Base-by-base conservation (phyloP, 2,797 vertebrate species). In the Halcyon smyrnensis region DNA sequence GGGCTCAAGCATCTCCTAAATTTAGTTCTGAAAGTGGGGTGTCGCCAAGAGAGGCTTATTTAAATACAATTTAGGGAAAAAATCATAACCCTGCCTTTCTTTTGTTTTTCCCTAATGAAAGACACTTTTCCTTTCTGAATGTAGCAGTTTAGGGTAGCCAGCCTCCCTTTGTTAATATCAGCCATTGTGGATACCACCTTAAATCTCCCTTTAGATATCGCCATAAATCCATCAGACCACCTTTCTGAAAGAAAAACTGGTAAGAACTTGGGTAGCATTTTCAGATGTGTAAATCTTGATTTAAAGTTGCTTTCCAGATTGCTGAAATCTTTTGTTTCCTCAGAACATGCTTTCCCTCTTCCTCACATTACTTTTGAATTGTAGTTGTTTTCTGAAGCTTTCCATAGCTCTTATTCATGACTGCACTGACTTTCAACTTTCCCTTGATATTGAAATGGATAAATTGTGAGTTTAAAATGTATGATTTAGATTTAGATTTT, bases 401-500 rank as follows among this genome's bases (percentile, higher is more conserved):
- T 98, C 93, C 76, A 80, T 76, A 97, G 94, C 90, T 92, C 93
- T 97, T 98, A 97, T 97, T 98, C 96, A 97, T 92, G 87, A 91
- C 96, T 97, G 84, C 93, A 90, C 88, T 93, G 93, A 94, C 90
- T 97, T 97, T 97, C 97, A 97, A 97, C 94, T 97, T 97, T 95
- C 91, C 84, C 96, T 96, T 97, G 97, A 94, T 96, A 98, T 97
- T 98, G 96, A 98, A 97, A 97, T 94, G 87, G 87, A 96, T 97
- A 98, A 98, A 98, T 97, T 97, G 93, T 97, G 96, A 97, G 94
- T 95, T 95, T 96, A 95, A 95, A 97, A 97, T 96, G 95, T 84
- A 97, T 96, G 95, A 97, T 97, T 98, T 98, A 97, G 97, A 98
- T 97, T 97, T 97, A 96, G 96, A 96, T 95, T 96, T 96, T 97